Base-by-base conservation (phyloP, 2,888 invertebrate species). In the Chaitophorus viminalis region DNA sequence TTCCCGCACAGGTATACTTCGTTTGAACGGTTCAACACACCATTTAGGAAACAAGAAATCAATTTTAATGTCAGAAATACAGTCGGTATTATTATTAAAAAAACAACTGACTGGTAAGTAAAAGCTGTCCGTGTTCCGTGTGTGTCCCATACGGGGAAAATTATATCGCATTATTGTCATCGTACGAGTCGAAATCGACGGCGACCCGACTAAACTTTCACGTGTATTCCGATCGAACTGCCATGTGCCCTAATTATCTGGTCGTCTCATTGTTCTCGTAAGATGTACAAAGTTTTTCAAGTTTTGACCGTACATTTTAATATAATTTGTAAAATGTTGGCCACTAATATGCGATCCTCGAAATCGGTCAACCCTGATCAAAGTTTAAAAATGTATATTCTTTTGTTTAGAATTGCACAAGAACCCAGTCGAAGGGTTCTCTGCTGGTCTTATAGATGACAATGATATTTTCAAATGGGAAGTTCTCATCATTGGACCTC, bases 381-480 rank as follows among this genome's bases (percentile, higher is more conserved):
- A 14, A 18, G 6, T 31, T 81, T 6, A 81, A 0, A 14, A 46
- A 1, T 46, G 14, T 79, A 46, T 39, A 84, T 90, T 87, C 89
- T 90, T 89, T 89, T 86, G 94, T 95, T 90, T 94, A 99, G 99
- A 99, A 94, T 93, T 99, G 92, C 98, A 98, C 93, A 98, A 99
- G 93, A 98, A 98, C 94, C 99, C 99, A 92, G 99, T 99, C 87
- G 99, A 99, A 94, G 99, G 99, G 91, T 99, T 99, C 94, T 99
- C 99, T 93, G 99, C 99, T 92, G 99, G 99, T 91, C 94, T 99
- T 91, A 97, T 99, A 92, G 99, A 99, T 93, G 99, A 99, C 94
- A 97, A 98, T 94, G 99, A 99, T 93, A 98, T 99, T 92, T 99
- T 97, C 93, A 95, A 97, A 94, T 99, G 99, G 99, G 99, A 99